These are phyloP conservation scores for Forbesichthys agassizii DNA, from an alignment of 2,113 vertebrate genomes.

Conservation along the genomic window DNA sequence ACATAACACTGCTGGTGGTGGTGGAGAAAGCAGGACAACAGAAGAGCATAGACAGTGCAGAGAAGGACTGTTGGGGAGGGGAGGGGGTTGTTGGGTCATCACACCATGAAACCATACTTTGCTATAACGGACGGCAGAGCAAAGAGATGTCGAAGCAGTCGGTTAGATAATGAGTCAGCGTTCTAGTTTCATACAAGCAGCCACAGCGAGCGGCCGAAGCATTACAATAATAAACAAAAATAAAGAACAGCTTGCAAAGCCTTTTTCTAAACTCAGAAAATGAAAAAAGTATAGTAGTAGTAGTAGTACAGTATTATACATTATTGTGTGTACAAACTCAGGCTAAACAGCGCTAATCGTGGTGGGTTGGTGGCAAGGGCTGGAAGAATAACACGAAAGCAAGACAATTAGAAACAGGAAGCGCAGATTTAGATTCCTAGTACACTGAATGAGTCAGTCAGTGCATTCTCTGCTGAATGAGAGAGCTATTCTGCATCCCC, in stretches of 20 bases:
- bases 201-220: constrained; percentile 76
- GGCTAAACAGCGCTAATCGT: constrained; percentile 37
- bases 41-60: background rate
- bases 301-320: constrained; percentile 84
- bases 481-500: background rate
- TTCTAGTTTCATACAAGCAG: constrained; percentile 76
- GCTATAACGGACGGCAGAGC: constrained; percentile 58
- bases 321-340: constrained; percentile 80
- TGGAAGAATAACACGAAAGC: constrained; percentile 36
- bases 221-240: constrained; percentile 58
- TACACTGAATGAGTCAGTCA: background rate
- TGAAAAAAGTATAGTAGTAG: constrained; percentile 73
- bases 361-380: constrained; percentile 8
- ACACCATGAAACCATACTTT: constrained; percentile 52
- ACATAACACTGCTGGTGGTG: background rate
- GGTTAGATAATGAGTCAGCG: constrained; percentile 80
- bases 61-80: background rate
- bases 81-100: background rate
- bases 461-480: background rate
- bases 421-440: constrained; percentile 5
- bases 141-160: constrained; percentile 83
- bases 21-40: background rate
- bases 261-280: constrained; percentile 75
- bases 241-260: constrained; percentile 77
- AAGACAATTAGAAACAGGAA: constrained; percentile 33